Percentiles rank a stretch among this genome's conserved stretches.
phyloP scores from a whole-genome alignment of 1,140 invertebrate genomes.

The Mesaphorura yosii region DNA sequence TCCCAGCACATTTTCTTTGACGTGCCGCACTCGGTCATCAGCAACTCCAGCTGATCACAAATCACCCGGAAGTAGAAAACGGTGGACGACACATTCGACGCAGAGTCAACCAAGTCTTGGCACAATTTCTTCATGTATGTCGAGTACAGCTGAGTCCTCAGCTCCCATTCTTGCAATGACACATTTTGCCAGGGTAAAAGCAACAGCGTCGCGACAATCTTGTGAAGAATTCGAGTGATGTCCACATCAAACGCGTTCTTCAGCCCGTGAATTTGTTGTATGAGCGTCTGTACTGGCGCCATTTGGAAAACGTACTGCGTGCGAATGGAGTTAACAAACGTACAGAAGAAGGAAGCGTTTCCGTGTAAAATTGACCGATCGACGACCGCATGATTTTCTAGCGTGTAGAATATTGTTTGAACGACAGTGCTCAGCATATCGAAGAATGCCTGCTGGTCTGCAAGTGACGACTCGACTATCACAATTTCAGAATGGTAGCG shows the following conservation, averaged over 20 bases:
- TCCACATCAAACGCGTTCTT: slow-evolving; percentile 27
- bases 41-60: slow-evolving; percentile 25
- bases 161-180: slow-evolving; percentile 42
- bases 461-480: slow-evolving; percentile 17
- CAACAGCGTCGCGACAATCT: slow-evolving; percentile 46
- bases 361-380: slow-evolving; percentile 15
- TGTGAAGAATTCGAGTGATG: slow-evolving; percentile 42
- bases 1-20: slow-evolving; percentile 28
- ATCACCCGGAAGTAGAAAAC: slow-evolving; percentile 15
- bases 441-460: slow-evolving; percentile 25
- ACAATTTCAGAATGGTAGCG: slow-evolving; percentile 33
- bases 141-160: slow-evolving; percentile 31
- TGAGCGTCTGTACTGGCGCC: slow-evolving; percentile 15
- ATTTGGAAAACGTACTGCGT: slow-evolving; percentile 28
- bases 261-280: slow-evolving; percentile 21
- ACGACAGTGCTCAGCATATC: slow-evolving; percentile 15
- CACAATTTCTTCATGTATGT: slow-evolving; percentile 31
- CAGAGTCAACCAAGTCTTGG: slow-evolving; percentile 11
- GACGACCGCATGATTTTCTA: slow-evolving; percentile 19
- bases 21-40: slow-evolving; percentile 19
- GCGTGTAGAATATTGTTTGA: slow-evolving; percentile 20
- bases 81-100: slow-evolving; percentile 5
- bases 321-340: slow-evolving; percentile 24
- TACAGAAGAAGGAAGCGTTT: slow-evolving; percentile 21
- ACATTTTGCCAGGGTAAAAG: slow-evolving; percentile 43